A percentile compares a stretch with the other conserved stretches of the same genome.
Evolutionary conservation across 2,888 invertebrate genomes (phyloP).

Genomic region (Nyleta sp.): DNA sequence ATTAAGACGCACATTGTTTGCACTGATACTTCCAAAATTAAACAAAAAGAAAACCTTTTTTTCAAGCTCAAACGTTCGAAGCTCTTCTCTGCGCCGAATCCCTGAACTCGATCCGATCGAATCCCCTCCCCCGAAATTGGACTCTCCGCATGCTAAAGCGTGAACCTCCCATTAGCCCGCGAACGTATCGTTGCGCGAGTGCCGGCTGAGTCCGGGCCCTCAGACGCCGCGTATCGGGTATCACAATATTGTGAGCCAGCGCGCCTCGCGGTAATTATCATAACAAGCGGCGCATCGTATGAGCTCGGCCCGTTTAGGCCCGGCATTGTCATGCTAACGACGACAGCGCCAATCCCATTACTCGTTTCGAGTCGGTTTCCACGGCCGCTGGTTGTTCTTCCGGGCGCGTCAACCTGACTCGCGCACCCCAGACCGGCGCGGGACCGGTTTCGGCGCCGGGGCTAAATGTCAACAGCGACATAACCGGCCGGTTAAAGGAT

Average conservation of each 20-base stretch:
- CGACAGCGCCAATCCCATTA: slow-evolving; percentile 79
- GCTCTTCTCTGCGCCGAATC: no score
- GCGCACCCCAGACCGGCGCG: slow-evolving; percentile 32
- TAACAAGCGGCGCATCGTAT: slow-evolving; percentile 77
- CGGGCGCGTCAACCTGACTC: slow-evolving; percentile 48
- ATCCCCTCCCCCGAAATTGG: neutral
- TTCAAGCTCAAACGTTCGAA: no score
- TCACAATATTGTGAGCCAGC: slow-evolving; percentile 78
- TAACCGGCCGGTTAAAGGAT: slow-evolving; percentile 75
- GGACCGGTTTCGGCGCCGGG: slow-evolving; percentile 74
- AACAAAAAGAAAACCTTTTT: no score
- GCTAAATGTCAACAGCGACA: slow-evolving; percentile 80
- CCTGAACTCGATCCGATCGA: no score
- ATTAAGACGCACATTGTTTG: no score
- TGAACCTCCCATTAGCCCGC: slow-evolving; percentile 22
- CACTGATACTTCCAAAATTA: no score
- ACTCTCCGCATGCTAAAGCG: slow-evolving; percentile 6
- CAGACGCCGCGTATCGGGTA: slow-evolving; percentile 71
- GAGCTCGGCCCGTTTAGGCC: slow-evolving; percentile 68
- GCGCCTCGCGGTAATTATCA: slow-evolving; percentile 77
- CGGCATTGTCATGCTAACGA: slow-evolving; percentile 78
- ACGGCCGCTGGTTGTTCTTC: slow-evolving; percentile 41
- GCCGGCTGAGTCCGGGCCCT: slow-evolving; percentile 40
- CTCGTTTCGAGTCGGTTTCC: slow-evolving; percentile 67
- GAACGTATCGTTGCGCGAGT: slow-evolving; percentile 20